Percentiles rank a stretch among this genome's conserved stretches.
Conservation (phyloP, 2,113 vertebrate species). For the Microtus oregoni region DNA sequence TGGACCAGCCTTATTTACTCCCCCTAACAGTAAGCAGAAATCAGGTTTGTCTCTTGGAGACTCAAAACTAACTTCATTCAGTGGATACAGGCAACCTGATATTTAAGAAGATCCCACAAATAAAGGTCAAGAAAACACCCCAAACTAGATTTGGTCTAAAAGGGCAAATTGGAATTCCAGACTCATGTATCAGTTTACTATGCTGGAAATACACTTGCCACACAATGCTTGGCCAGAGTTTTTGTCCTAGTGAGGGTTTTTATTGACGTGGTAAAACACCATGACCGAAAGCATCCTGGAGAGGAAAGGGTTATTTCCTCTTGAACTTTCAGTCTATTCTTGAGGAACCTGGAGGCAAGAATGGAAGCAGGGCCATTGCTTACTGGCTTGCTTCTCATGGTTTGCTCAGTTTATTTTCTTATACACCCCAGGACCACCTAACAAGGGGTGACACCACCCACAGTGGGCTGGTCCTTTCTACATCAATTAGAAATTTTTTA, state of each 20-base stretch:
- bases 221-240: background rate
- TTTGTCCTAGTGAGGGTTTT: background rate
- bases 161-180: conserved; percentile 61
- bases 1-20: background rate
- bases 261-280: too few relatives aligned
- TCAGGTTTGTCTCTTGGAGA: background rate
- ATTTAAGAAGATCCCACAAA: conserved; percentile 56
- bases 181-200: conserved; percentile 62
- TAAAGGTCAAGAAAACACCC: conserved; percentile 64
- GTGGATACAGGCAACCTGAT: conserved; percentile 40
- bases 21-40: conserved; percentile 19
- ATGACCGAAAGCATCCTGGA: background rate
- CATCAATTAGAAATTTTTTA: background rate
- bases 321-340: background rate
- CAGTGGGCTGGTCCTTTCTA: background rate
- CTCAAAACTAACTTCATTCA: conserved; percentile 21
- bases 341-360: background rate
- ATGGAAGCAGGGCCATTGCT: background rate
- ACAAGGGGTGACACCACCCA: too few relatives aligned
- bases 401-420: background rate
- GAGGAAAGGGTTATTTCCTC: background rate
- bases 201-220: background rate
- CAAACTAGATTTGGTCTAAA: conserved; percentile 56
- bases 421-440: background rate
- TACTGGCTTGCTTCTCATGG: background rate